These are phyloP conservation scores for Galemys pyrenaicus DNA, from an alignment of 2,113 vertebrate species.

Conservation along the genomic window DNA sequence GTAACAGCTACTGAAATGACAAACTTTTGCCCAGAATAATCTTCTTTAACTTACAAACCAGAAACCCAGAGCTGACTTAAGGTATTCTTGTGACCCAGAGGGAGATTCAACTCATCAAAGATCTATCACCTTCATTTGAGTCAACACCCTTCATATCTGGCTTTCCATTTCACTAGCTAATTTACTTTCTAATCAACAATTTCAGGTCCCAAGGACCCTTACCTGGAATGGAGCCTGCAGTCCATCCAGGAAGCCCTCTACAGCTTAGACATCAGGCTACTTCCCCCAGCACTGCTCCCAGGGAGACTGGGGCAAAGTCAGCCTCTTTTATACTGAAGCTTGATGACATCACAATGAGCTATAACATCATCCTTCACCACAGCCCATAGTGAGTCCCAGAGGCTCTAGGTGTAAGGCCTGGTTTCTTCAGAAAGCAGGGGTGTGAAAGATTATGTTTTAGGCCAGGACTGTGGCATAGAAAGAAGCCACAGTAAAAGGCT, in stretches of 20 bases:
- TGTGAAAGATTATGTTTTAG: neutral
- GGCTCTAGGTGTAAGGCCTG: neutral
- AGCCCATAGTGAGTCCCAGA: neutral
- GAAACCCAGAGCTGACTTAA: slow-evolving; percentile 26
- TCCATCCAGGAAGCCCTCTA: neutral
- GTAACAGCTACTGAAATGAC: slow-evolving; percentile 9
- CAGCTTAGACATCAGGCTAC: neutral
- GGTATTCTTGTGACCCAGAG: neutral
- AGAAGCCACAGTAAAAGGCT: neutral
- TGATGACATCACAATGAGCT: slow-evolving; percentile 36
- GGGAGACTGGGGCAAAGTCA: slow-evolving; percentile 9
- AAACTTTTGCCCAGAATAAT: neutral
- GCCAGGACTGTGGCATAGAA: neutral
- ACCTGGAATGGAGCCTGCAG: neutral
- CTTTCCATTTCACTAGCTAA: neutral
- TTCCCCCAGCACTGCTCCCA: neutral
- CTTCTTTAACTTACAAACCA: slow-evolving; percentile 38
- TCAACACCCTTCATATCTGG: neutral
- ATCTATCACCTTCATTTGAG: slow-evolving; percentile 8
- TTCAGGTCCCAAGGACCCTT: neutral
- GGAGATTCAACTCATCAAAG: neutral
- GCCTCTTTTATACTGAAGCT: neutral
- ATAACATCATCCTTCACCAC: neutral
- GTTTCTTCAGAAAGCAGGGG: neutral
- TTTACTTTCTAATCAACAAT: slow-evolving; percentile 13